Conservation (phyloP, 1,140 invertebrate genomes). For the Saccostrea cuccullata region DNA sequence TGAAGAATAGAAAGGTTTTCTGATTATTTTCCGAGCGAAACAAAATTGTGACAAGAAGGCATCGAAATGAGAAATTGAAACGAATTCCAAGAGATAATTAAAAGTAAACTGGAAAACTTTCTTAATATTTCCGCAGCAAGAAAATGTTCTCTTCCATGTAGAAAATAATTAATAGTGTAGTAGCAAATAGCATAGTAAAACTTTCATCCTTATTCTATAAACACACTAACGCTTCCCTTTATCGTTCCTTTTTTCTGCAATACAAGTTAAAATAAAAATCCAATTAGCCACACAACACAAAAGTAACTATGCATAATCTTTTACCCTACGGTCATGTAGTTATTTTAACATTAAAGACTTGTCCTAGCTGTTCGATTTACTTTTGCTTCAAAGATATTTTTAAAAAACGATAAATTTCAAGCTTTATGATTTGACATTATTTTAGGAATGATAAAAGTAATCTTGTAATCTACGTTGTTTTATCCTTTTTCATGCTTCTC, state of each 20-base stretch:
- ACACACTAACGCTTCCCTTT: neutral
- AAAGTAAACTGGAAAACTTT: too few species aligned
- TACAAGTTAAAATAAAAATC: neutral
- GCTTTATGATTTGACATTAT: neutral
- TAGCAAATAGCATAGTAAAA: too few species aligned
- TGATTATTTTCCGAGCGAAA: too few species aligned
- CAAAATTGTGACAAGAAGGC: too few species aligned
- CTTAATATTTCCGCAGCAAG: too few species aligned
- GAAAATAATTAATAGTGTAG: too few species aligned
- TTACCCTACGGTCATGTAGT: neutral
- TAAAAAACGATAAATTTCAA: neutral
- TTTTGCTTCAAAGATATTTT: neutral
- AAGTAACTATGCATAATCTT: neutral
- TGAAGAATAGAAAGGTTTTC: too few species aligned
- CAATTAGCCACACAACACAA: neutral
- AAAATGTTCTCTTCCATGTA: too few species aligned
- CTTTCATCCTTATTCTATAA: neutral
- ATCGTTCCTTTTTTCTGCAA: neutral
- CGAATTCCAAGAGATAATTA: too few species aligned
- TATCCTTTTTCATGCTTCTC: neutral
- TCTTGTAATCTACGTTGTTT: neutral
- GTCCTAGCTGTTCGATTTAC: neutral
- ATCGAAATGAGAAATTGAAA: too few species aligned
- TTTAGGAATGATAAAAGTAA: neutral
- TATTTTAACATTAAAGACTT: conserved; percentile 1